phyloP scores from a whole-genome alignment of 2,888 invertebrate genomes.

The Cheiracanthium punctorium region DNA sequence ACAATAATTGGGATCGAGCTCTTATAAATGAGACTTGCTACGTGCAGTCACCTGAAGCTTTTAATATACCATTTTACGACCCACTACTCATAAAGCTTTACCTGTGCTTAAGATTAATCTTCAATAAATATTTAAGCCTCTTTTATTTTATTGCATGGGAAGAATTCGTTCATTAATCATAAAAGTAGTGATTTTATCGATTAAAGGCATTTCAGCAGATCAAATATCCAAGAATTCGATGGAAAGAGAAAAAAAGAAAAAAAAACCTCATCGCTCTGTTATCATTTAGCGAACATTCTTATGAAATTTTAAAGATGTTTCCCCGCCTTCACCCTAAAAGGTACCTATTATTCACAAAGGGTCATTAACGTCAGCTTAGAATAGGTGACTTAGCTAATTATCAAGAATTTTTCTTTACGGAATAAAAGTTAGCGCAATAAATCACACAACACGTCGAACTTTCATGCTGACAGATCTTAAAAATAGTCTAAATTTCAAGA shows the following conservation, averaged over 20 bases:
- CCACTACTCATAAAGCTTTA: conserved; percentile 25
- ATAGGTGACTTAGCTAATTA: conserved; percentile 53
- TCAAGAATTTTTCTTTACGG: conserved; percentile 56
- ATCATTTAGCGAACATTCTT: conserved; percentile 39
- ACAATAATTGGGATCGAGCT: no score
- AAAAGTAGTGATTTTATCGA: conserved; percentile 52
- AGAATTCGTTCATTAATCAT: conserved; percentile 48
- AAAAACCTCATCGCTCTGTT: conserved; percentile 31
- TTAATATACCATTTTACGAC: conserved; percentile 26
- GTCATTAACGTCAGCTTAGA: conserved; percentile 65
- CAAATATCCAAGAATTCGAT: conserved; percentile 49
- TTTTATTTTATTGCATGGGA: conserved; percentile 53
- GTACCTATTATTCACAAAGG: conserved; percentile 59
- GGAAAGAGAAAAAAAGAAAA: conserved; percentile 30
- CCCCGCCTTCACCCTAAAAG: conserved; percentile 37
- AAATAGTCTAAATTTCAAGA: conserved; percentile 59
- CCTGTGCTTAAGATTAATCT: conserved; percentile 43
- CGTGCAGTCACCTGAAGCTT: background rate
- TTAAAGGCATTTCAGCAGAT: conserved; percentile 59
- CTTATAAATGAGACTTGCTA: no score
- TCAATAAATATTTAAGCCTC: conserved; percentile 53
- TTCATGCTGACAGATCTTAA: conserved; percentile 6
- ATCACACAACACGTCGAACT: no score
- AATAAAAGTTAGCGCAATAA: conserved; percentile 38
- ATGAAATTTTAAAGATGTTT: conserved; percentile 67